These are phyloP conservation scores for Glossophaga mutica DNA, from an alignment of 2,797 vertebrate genomes.

Conservation along the genomic window DNA sequence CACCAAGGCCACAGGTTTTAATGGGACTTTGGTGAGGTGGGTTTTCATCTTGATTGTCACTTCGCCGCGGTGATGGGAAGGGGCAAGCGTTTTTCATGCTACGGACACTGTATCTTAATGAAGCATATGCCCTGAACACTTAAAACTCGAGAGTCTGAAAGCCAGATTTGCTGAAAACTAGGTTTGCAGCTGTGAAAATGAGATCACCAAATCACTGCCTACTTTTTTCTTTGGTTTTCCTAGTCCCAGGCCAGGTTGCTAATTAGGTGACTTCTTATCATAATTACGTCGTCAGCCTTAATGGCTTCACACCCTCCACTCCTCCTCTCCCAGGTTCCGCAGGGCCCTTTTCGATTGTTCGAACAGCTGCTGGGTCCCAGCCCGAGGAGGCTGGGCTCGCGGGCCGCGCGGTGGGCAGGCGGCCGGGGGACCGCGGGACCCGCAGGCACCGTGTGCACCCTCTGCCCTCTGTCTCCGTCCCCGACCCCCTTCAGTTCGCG, in stretches of 20 bases:
- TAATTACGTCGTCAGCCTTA: conserved; percentile 48
- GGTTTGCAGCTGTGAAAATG: not conserved
- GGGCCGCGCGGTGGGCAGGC: not conserved
- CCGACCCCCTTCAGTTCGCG: not conserved
- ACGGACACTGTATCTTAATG: not conserved
- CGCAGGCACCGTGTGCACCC: not conserved
- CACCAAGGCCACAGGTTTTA: not conserved
- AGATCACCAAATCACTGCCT: not conserved
- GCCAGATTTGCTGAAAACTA: not conserved
- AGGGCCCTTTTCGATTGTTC: conserved; percentile 24
- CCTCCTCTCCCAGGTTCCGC: not conserved
- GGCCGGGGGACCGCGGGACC: not conserved
- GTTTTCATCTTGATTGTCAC: not conserved
- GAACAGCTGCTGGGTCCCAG: conserved; percentile 39
- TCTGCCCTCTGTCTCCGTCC: not conserved
- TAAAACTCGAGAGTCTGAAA: not conserved
- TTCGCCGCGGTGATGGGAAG: not conserved
- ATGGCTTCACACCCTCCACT: not conserved
- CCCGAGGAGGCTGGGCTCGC: not conserved
- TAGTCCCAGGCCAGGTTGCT: conserved; percentile 1
- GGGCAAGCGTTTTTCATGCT: not conserved
- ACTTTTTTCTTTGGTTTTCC: not conserved
- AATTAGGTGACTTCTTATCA: conserved; percentile 63
- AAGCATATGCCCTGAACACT: not conserved
- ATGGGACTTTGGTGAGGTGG: not conserved